Evolutionary conservation across 2,797 vertebrate species (phyloP).

Genomic region (Naso thynnoides): DNA sequence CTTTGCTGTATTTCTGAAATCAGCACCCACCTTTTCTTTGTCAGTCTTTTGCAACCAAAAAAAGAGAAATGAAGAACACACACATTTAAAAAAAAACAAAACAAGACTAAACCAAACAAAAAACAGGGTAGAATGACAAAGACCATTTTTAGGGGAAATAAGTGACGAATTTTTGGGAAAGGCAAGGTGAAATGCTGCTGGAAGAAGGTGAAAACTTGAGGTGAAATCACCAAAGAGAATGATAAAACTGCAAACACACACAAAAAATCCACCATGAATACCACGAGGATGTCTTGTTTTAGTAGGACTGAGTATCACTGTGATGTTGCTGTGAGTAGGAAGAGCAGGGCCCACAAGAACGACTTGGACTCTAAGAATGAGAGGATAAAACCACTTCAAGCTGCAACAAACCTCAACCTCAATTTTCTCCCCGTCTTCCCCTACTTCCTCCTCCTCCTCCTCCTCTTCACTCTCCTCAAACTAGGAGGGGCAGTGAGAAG

Average conservation of each 20-base stretch:
- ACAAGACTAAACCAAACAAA: too few relatives aligned
- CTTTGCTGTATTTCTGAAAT: not conserved
- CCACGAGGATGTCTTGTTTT: conserved; percentile 5
- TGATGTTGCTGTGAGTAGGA: conserved; percentile 17
- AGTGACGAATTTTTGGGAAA: conserved; percentile 20
- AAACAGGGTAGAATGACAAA: too few relatives aligned
- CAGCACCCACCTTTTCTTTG: conserved; percentile 68
- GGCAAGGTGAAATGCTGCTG: conserved; percentile 19
- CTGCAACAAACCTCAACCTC: conserved; percentile 78
- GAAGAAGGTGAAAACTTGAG: not conserved
- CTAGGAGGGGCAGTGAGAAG: conserved; percentile 63
- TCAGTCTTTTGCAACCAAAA: conserved; percentile 56
- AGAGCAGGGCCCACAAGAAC: not conserved
- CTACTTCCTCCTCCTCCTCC: conserved; percentile 62
- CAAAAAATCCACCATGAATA: conserved; percentile 29
- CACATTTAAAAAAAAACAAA: conserved; percentile 5
- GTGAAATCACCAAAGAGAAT: conserved; percentile 41
- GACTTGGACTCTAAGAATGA: conserved; percentile 4
- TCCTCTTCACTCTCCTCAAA: conserved; percentile 80
- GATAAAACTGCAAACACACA: conserved; percentile 8
- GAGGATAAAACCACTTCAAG: conserved; percentile 24
- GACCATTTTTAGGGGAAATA: not conserved
- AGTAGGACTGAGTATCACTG: conserved; percentile 19
- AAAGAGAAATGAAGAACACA: conserved; percentile 32
- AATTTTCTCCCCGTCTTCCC: conserved; percentile 65